These are phyloP conservation scores for Lithophane socia DNA, from an alignment of 2,888 invertebrate genomes.

Conservation along the genomic window DNA sequence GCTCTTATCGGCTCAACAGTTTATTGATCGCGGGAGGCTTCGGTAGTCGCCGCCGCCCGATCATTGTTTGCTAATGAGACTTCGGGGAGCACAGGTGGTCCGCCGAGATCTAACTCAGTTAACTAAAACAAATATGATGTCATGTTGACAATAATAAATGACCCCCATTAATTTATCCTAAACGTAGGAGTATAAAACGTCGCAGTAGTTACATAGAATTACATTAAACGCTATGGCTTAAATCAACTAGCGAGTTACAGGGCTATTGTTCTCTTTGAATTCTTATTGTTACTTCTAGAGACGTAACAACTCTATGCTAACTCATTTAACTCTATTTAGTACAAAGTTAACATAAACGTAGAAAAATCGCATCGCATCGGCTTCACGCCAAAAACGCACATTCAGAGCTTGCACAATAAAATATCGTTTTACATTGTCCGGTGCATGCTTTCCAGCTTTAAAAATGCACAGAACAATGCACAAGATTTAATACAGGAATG, in stretches of 20 bases:
- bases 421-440: conserved; percentile 39
- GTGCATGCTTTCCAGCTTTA: conserved; percentile 50
- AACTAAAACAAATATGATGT: conserved; percentile 81
- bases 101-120: conserved; percentile 69
- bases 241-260: conserved; percentile 54
- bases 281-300: conserved; percentile 47
- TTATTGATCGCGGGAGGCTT: conserved; percentile 79
- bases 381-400: conserved; percentile 57
- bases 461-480: conserved; percentile 57
- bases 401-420: conserved; percentile 57
- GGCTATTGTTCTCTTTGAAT: conserved; percentile 57
- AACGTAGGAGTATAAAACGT: conserved; percentile 54
- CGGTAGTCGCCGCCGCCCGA: conserved; percentile 73
- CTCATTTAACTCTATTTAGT: conserved; percentile 53
- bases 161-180: conserved; percentile 73
- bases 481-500: conserved; percentile 68
- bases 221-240: conserved; percentile 42
- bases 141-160: conserved; percentile 75
- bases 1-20: conserved; percentile 75
- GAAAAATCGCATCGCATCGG: conserved; percentile 53
- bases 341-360: conserved; percentile 50
- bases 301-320: conserved; percentile 55
- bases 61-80: conserved; percentile 89
- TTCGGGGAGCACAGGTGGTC: conserved; percentile 80
- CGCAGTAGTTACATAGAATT: conserved; percentile 36